Conservation (phyloP, 2,797 vertebrate genomes). For the Neomorphus geoffroyi region DNA sequence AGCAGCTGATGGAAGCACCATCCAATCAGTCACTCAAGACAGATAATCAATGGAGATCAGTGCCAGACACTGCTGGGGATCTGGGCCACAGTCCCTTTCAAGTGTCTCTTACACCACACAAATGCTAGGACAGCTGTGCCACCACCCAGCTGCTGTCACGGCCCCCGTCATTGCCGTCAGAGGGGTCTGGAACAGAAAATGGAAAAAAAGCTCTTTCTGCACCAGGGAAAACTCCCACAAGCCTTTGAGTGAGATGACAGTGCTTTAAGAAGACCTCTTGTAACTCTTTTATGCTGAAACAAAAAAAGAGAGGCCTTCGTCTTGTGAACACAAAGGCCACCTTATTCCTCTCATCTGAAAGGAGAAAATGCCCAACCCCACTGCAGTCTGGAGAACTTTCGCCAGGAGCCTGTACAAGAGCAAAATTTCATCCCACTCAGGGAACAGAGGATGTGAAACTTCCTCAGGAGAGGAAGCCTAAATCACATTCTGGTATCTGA, state of each 20-base stretch:
- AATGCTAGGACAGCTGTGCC: background rate
- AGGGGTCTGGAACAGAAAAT: background rate
- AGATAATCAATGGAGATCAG: background rate
- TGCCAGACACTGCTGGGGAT: background rate
- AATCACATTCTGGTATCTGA: rapidly evolving
- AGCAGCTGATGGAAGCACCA: background rate
- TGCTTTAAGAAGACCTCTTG: background rate
- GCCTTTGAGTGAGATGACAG: background rate
- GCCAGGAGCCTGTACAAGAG: background rate
- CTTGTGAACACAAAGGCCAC: background rate
- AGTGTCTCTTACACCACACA: background rate
- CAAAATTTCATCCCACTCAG: background rate
- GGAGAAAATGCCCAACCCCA: background rate
- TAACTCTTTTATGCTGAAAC: background rate
- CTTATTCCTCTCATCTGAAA: background rate
- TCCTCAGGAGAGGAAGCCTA: background rate
- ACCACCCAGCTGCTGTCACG: background rate
- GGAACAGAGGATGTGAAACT: background rate
- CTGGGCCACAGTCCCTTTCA: background rate
- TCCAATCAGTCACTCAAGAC: background rate
- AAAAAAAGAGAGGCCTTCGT: background rate
- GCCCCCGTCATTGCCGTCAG: background rate
- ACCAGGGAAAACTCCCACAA: background rate
- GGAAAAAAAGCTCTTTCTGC: background rate
- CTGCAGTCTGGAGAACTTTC: background rate